Base-by-base conservation (phyloP, 1,140 invertebrate species). In the Octopus sinensis region DNA sequence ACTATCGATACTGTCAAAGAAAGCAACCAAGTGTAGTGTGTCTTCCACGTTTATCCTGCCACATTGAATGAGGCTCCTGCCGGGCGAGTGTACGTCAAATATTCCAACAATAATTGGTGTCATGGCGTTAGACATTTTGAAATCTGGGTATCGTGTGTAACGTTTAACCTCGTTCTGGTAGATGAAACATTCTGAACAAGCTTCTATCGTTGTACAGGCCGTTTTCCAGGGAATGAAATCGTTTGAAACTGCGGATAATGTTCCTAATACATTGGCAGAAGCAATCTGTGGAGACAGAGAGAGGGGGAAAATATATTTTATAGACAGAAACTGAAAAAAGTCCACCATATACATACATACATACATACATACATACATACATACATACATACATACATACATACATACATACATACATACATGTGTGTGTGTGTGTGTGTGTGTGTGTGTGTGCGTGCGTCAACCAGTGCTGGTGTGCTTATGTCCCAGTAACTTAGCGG, bases 101-200 rank as follows among this genome's bases (percentile, higher is more conserved):
- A 87, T 51, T 4, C 83, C 85, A 10, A 90, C 73, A 12, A 89
- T 51, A n/a, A 86, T 86, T 53, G 82, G 82, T 62, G 84, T 53
- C 51, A 84, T 80, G 5, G 78, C 53, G 0, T 82, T 79, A 52
- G 78, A 56, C 43, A 53, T 7, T 30, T 62, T 73, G 12, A 53
- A 77, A 0, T 79, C 78, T 13, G 81, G 79, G 53, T 81, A 78
- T 52, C 77, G 77, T 84, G 84, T 84, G 79, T 86, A 86, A 4
- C 87, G 82, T 10, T 82, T 56, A 4, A 79, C 77, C 6, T 79
- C 78, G 80, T 89, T 86, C 76, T 87, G 80, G 43, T 88, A 79
- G 5, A 81, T 83, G 0, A 88, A 88, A 77, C 89, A 90, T 80
- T 90, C 88, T 9, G 85, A 80, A 75, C 89, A 90, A 6, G 88